Base-by-base conservation (phyloP, 2,888 invertebrate species). In the Trachelus tabidus region DNA sequence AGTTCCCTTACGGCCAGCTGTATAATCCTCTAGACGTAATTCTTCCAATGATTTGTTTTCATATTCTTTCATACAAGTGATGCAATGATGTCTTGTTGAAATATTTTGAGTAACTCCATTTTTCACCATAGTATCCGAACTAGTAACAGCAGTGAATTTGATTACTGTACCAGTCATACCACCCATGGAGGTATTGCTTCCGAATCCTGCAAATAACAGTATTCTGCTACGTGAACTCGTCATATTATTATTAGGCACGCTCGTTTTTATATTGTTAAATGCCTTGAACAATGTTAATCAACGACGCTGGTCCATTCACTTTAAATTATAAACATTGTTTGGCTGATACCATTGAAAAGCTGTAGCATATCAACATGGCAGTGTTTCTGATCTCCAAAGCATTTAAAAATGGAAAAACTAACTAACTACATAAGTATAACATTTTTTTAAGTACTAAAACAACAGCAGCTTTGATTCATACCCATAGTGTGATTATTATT, bases 51-150 rank as follows among this genome's bases (percentile, higher is more conserved):
- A 98, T 91, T 99, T 99, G 75, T 91, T 92, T 89, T 99, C 99
- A 90, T 99, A 99, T 90, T 99, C 98, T 93, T 98, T 98, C 99
- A 99, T 99, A 79, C 98, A 98, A 0, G 98, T 98, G 80, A 99
- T 99, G 91, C 99, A 99, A 90, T 98, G 97, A 90, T 98, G 98
- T 86, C 97, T 96, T 0, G 98, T 99, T 86, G 95, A 97, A 83
- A 99, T 98, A 82, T 94, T 97, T 88, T 95, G 96, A 3, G 96
- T 95, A 3, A 95, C 94, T 0, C 98, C 98, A 83, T 96, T 95
- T 92, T 98, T 98, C 87, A 97, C 94, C 92, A 98, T 95, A 0
- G 98, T 96, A 89, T 99, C 99, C 0, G 96, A 96, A 2, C 98
- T 98, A 37, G 96, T 95, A 0, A 97, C 95, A 0, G 98, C 96